Percentiles rank a stretch among this genome's conserved stretches.
Evolutionary conservation across 2,797 vertebrate species (phyloP).

Genomic region (Bovichtus diacanthus): DNA sequence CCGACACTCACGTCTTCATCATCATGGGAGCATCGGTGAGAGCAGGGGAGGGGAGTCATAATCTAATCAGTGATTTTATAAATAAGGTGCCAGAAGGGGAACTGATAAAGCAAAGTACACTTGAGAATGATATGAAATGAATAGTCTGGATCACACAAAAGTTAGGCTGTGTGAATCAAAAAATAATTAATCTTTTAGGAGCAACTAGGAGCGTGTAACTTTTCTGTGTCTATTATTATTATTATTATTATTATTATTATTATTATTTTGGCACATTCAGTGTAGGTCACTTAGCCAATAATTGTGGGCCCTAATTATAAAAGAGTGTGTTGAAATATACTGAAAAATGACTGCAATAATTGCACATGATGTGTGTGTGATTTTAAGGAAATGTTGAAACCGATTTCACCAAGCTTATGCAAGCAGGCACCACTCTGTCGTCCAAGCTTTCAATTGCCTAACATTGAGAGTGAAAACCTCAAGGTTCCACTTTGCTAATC

Average conservation of each 20-base stretch:
- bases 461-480: constrained; percentile 13
- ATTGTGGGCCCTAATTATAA: constrained; percentile 10
- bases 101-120: neutral
- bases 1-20: constrained; percentile 91
- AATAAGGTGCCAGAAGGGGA: neutral
- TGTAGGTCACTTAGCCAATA: neutral
- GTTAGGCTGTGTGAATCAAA: neutral
- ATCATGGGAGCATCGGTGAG: constrained; percentile 95
- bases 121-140: neutral
- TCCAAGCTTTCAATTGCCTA: constrained; percentile 38
- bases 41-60: neutral
- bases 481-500: constrained; percentile 55
- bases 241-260: no score
- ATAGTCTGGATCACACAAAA: neutral
- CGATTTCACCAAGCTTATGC: constrained; percentile 68
- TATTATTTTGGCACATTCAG: constrained; percentile 18
- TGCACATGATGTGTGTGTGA: constrained; percentile 31
- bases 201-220: neutral
- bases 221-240: neutral
- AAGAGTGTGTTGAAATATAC: constrained; percentile 50
- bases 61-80: neutral
- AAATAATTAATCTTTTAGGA: neutral
- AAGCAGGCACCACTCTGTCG: constrained; percentile 52
- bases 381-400: constrained; percentile 69
- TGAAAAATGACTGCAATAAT: constrained; percentile 34